These are phyloP conservation scores for Olivierus martensii DNA, from an alignment of 1,140 invertebrate species.

Conservation along the genomic window DNA sequence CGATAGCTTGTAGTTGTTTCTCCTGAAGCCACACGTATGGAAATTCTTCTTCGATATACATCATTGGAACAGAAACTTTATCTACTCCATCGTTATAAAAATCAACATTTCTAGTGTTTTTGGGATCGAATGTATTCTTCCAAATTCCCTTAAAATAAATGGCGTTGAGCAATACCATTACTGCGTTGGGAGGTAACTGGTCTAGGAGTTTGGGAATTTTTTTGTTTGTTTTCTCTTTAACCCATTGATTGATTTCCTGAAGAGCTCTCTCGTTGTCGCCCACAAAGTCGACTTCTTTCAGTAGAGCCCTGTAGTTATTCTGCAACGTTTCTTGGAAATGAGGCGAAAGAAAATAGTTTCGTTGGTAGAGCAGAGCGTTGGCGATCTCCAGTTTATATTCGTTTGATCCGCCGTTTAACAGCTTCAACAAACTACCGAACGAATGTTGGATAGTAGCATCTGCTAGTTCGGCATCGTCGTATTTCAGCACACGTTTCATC, in stretches of 20 bases:
- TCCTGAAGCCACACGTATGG: neutral
- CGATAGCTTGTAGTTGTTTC: neutral
- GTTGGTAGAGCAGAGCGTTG: no score
- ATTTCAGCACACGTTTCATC: no score
- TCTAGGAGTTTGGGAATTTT: constrained; percentile 43
- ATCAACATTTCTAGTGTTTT: neutral
- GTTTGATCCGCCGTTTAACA: no score
- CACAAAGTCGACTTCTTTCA: no score
- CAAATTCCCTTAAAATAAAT: constrained; percentile 76
- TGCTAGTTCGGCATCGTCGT: no score
- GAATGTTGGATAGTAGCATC: no score
- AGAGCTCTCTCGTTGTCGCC: constrained; percentile 25
- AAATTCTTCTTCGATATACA: neutral
- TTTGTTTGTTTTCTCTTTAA: constrained; percentile 47
- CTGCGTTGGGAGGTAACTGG: neutral
- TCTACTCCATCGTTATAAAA: neutral
- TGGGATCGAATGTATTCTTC: constrained; percentile 50
- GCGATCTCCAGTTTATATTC: no score
- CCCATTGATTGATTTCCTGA: constrained; percentile 52
- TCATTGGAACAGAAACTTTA: neutral
- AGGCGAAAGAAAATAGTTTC: no score
- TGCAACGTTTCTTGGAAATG: no score
- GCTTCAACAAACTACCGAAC: no score
- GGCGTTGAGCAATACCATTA: constrained; percentile 59
- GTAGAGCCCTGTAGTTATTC: no score